These are phyloP conservation scores for Leuciscus idus DNA, from an alignment of 2,113 vertebrate species.

Conservation along the genomic window DNA sequence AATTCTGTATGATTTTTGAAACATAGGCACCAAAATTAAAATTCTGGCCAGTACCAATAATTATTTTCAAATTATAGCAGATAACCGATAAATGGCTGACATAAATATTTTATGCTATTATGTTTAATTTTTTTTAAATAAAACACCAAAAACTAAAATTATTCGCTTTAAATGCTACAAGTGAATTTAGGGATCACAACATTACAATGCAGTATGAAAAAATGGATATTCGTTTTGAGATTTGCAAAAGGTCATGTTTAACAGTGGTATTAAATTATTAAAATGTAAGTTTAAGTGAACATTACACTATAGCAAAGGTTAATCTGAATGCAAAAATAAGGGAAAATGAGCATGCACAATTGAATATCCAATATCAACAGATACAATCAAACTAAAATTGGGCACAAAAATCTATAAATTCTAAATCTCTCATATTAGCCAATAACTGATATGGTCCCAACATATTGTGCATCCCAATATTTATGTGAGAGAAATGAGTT, in stretches of 20 bases:
- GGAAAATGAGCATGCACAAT: not conserved
- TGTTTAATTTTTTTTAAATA: not conserved
- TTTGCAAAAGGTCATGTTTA: not conserved
- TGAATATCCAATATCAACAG: not conserved
- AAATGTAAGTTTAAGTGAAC: not conserved
- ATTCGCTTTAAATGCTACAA: too few species aligned
- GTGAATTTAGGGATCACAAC: not conserved
- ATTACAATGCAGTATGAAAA: not conserved
- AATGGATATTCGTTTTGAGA: not conserved
- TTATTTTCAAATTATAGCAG: not conserved
- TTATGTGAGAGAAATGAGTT: not conserved
- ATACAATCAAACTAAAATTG: not conserved
- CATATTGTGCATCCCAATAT: not conserved
- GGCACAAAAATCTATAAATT: not conserved
- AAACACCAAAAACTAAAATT: too few species aligned
- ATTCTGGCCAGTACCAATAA: not conserved
- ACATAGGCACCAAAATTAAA: not conserved
- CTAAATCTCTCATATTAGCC: not conserved
- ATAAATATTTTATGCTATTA: not conserved
- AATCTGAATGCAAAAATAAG: not conserved
- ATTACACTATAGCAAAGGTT: not conserved
- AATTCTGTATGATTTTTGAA: constrained; percentile 1
- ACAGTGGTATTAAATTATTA: not conserved
- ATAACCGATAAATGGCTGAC: not conserved
- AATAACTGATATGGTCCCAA: not conserved